These are phyloP conservation scores for Actenoides hombroni DNA, from an alignment of 2,113 vertebrate species.

Conservation along the genomic window DNA sequence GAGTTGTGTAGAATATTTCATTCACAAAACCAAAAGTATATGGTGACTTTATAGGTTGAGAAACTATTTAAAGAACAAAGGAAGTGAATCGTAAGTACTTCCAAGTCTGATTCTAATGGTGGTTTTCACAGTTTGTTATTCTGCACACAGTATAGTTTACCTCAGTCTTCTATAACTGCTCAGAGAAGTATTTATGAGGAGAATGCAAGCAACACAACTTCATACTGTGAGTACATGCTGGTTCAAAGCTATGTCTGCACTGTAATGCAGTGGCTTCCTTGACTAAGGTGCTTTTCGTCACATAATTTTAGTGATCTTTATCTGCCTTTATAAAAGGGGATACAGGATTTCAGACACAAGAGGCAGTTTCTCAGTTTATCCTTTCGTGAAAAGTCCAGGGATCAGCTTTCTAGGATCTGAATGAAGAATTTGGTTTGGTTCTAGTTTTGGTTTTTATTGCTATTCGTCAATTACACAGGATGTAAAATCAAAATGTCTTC, in stretches of 20 bases:
- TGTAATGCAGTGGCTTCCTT: not conserved
- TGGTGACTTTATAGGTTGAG: not conserved
- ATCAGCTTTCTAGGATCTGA: not conserved
- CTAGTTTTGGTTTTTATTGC: not conserved
- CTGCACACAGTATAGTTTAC: not conserved
- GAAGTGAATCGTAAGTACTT: not conserved
- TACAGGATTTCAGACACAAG: not conserved
- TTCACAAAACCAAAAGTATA: not conserved
- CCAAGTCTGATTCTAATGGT: not conserved
- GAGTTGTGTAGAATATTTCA: not conserved
- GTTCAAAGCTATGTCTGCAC: not conserved
- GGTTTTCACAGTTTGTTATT: not conserved
- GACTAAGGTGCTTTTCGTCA: not conserved
- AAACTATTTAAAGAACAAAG: not conserved
- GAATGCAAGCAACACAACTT: not conserved
- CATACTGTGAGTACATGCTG: not conserved
- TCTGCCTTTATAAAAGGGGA: not conserved
- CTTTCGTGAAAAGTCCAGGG: not conserved
- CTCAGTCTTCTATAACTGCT: not conserved
- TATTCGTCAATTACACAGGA: not conserved
- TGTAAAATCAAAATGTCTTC: not conserved
- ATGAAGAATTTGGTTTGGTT: not conserved
- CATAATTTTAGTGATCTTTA: not conserved
- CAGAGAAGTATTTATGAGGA: not conserved
- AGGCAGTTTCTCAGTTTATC: not conserved